Evolutionary conservation across 2,888 invertebrate genomes (phyloP).

Genomic region (Globia sparganii): DNA sequence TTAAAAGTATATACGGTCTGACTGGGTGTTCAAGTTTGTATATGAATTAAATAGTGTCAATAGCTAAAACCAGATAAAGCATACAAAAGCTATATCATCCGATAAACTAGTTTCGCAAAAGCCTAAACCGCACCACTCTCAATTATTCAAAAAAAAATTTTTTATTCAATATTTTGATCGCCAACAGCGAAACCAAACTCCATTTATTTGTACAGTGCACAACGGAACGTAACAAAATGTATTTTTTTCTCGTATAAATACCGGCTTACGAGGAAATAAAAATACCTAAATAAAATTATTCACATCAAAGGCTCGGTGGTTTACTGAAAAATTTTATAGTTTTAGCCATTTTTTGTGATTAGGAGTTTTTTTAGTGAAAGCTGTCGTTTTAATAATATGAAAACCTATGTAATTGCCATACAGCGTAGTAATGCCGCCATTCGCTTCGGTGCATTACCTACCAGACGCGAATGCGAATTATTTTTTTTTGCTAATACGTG

Average conservation of each 20-base stretch:
- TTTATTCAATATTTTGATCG: slow-evolving; percentile 40
- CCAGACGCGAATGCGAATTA: background rate
- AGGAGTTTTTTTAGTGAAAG: background rate
- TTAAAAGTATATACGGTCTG: background rate
- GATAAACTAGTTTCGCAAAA: slow-evolving; percentile 14
- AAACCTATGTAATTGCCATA: background rate
- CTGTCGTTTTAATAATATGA: background rate
- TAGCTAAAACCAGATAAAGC: background rate
- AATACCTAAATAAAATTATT: slow-evolving; percentile 60
- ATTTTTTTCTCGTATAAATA: slow-evolving; percentile 61
- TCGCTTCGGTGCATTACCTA: background rate
- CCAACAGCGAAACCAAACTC: slow-evolving; percentile 48
- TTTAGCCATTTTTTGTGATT: background rate
- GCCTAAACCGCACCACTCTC: background rate
- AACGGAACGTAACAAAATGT: slow-evolving; percentile 49
- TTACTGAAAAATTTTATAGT: slow-evolving; percentile 6
- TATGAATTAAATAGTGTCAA: background rate
- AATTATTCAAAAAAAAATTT: slow-evolving; percentile 18
- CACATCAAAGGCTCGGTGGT: slow-evolving; percentile 32
- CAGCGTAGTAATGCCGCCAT: background rate
- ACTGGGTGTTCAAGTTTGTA: background rate
- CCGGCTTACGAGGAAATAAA: slow-evolving; percentile 53
- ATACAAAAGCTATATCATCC: background rate
- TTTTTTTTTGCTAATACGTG: background rate
- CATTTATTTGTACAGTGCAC: slow-evolving; percentile 44